Percentiles rank a stretch among this genome's conserved stretches.
Evolutionary conservation across 2,113 vertebrate genomes (phyloP).

Genomic region (Cygnus buccinator): DNA sequence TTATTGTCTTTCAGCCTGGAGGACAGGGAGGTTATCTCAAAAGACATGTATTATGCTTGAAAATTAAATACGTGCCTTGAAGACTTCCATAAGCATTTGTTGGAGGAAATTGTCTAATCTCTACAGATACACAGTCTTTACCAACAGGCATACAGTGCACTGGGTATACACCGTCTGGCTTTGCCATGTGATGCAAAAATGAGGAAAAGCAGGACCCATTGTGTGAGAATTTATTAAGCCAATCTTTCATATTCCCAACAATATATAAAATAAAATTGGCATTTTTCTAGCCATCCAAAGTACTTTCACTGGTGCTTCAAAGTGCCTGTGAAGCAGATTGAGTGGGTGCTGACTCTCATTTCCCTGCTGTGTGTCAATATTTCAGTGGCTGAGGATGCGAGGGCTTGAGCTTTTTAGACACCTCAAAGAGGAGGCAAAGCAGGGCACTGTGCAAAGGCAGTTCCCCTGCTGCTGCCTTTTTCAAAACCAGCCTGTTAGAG

Average conservation of each 20-base stretch:
- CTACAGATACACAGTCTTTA: not conserved
- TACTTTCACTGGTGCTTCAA: not conserved
- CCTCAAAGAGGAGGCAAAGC: not conserved
- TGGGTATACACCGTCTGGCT: not conserved
- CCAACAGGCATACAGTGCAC: not conserved
- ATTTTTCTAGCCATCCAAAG: not conserved
- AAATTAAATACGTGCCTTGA: not conserved
- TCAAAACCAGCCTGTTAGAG: not conserved
- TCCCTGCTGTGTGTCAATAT: not conserved
- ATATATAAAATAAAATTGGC: not conserved
- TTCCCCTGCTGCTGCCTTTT: not conserved
- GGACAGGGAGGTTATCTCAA: not conserved
- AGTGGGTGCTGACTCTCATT: not conserved
- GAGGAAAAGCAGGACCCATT: not conserved
- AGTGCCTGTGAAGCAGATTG: not conserved
- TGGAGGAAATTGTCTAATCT: not conserved
- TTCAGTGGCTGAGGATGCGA: not conserved
- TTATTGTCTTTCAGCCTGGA: not conserved
- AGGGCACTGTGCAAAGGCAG: not conserved
- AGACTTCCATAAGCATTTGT: not conserved
- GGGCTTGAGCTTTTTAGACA: not conserved
- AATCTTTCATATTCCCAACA: not conserved
- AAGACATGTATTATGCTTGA: not conserved
- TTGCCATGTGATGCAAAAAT: not conserved
- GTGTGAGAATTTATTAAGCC: not conserved